phyloP scores from a whole-genome alignment of 2,113 vertebrate species.

The Campylomormyrus tamandua region DNA sequence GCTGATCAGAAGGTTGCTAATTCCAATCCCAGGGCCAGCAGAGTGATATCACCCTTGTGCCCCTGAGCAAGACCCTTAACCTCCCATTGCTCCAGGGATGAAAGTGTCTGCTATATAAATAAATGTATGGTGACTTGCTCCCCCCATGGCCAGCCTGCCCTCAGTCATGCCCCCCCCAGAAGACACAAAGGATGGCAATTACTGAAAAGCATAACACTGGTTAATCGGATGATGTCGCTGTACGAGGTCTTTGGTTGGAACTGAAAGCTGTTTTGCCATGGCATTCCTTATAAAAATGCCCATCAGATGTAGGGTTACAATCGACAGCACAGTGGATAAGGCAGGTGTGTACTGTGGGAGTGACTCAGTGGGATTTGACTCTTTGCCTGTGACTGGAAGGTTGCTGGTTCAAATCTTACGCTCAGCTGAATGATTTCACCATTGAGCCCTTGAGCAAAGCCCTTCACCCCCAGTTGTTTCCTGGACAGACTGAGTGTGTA shows the following conservation, averaged over 20 bases:
- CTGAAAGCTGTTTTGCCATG: slow-evolving; percentile 49
- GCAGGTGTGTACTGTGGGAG: neutral
- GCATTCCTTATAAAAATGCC: slow-evolving; percentile 38
- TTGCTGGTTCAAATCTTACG: neutral
- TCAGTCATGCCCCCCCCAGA: slow-evolving; percentile 36
- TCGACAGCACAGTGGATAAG: neutral
- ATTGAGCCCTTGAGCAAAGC: neutral
- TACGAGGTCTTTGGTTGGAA: slow-evolving; percentile 54
- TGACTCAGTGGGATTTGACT: neutral
- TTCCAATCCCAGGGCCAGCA: neutral
- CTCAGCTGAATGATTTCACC: neutral
- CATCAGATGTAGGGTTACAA: slow-evolving; percentile 18
- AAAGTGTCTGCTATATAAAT: neutral
- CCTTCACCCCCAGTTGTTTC: neutral
- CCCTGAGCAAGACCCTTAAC: neutral
- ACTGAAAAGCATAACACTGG: slow-evolving; percentile 59
- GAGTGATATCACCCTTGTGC: neutral
- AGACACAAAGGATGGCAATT: slow-evolving; percentile 56
- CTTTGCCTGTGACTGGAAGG: neutral
- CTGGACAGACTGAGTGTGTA: neutral
- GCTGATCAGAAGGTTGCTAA: neutral
- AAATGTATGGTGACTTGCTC: neutral
- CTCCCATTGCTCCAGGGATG: neutral
- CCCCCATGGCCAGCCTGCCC: neutral
- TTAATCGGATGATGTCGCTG: slow-evolving; percentile 54